phyloP scores from a whole-genome alignment of 2,797 vertebrate species.

The Falco biarmicus region DNA sequence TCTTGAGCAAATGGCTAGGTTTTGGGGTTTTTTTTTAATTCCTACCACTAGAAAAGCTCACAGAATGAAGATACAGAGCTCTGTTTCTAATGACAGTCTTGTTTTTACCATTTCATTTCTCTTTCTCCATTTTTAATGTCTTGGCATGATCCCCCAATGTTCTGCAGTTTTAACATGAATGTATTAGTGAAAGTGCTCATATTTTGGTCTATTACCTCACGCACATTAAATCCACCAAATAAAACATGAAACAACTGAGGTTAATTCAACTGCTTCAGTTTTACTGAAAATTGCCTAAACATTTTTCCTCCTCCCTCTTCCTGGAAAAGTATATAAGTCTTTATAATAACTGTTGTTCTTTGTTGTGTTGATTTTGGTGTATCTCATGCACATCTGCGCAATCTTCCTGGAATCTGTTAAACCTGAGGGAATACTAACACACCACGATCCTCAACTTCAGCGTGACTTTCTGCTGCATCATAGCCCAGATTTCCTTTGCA shows the following conservation, averaged over 20 bases:
- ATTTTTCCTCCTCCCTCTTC: neutral
- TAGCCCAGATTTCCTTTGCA: neutral
- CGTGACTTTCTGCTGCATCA: constrained; percentile 26
- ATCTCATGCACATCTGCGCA: constrained; percentile 7
- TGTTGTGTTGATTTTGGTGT: neutral
- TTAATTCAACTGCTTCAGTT: neutral
- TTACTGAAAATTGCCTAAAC: neutral
- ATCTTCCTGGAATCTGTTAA: constrained; percentile 33
- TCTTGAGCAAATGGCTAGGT: neutral
- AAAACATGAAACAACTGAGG: neutral
- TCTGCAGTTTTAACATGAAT: neutral
- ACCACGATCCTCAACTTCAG: neutral
- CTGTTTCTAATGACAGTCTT: neutral
- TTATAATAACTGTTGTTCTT: neutral
- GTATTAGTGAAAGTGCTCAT: neutral
- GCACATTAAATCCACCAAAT: neutral
- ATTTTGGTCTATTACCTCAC: neutral
- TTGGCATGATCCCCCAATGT: neutral
- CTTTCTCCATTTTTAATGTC: neutral
- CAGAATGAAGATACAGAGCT: neutral
- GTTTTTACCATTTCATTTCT: neutral
- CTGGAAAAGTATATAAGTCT: neutral
- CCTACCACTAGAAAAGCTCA: neutral
- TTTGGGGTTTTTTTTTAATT: neutral
- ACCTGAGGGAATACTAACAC: constrained; percentile 19